These are phyloP conservation scores for Leptoteleia sp. DNA, from an alignment of 1,140 invertebrate genomes.

Conservation along the genomic window DNA sequence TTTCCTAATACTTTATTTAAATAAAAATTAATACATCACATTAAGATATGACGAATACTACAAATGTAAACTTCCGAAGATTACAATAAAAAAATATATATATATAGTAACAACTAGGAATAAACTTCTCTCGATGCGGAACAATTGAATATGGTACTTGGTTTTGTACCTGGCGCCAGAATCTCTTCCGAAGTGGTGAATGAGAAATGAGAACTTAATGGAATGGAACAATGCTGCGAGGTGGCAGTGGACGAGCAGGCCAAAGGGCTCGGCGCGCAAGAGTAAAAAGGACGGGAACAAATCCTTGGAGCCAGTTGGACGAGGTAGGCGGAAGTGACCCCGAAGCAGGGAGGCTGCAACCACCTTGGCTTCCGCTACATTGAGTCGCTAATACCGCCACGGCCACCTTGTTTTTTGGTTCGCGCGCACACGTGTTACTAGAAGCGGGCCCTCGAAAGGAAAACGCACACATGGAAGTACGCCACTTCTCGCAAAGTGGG, in stretches of 20 bases:
- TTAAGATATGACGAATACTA: too few relatives aligned
- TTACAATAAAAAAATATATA: too few relatives aligned
- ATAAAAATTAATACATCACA: too few relatives aligned
- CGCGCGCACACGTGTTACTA: constrained; percentile 59
- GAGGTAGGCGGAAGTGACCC: constrained; percentile 76
- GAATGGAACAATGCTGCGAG: constrained; percentile 47
- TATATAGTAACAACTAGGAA: too few relatives aligned
- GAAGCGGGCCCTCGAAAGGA: constrained; percentile 34
- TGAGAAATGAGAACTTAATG: constrained; percentile 51
- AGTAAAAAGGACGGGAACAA: not conserved
- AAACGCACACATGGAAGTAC: constrained; percentile 44
- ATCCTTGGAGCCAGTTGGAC: constrained; percentile 10
- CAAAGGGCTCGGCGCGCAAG: too few relatives aligned
- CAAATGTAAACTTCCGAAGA: too few relatives aligned
- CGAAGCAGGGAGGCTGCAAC: constrained; percentile 79
- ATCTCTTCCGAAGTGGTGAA: constrained; percentile 46
- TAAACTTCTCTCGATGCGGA: too few relatives aligned
- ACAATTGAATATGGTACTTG: constrained; percentile 11
- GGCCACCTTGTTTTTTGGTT: constrained; percentile 74
- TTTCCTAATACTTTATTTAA: too few relatives aligned
- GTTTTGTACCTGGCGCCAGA: constrained; percentile 38
- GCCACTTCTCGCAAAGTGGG: constrained; percentile 57
- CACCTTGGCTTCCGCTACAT: constrained; percentile 82
- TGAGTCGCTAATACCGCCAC: constrained; percentile 70
- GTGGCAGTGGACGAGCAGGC: constrained; percentile 31